phyloP scores from a whole-genome alignment of 2,797 vertebrate genomes.

The Dendrocincla fuliginosa region DNA sequence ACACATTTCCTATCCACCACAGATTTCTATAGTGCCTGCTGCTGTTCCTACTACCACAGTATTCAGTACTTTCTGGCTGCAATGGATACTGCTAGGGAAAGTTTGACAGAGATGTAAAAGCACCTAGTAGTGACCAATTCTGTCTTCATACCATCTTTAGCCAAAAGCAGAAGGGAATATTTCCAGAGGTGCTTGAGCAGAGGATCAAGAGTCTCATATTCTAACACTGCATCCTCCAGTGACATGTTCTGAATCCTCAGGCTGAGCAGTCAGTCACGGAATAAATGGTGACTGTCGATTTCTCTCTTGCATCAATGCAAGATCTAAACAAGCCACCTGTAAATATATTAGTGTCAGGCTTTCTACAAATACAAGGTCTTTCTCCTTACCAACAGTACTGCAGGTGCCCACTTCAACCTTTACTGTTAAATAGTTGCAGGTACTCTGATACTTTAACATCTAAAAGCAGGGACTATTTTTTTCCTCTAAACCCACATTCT shows the following conservation, averaged over 20 bases:
- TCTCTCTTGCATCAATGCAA: neutral
- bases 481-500: neutral
- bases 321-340: neutral
- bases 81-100: neutral
- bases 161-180: neutral
- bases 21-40: neutral
- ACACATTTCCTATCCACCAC: neutral
- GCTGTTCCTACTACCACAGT: neutral
- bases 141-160: neutral
- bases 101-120: neutral
- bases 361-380: neutral
- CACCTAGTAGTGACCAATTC: neutral
- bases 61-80: neutral
- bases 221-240: neutral
- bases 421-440: neutral
- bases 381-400: neutral
- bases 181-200: neutral
- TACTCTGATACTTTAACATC: neutral
- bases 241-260: neutral
- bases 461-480: neutral
- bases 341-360: neutral
- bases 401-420: neutral
- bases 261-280: neutral
- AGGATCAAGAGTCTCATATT: neutral
- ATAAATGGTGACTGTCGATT: fast-evolving